Conservation (phyloP, 2,797 vertebrate species). For the Psittacula derbiana region DNA sequence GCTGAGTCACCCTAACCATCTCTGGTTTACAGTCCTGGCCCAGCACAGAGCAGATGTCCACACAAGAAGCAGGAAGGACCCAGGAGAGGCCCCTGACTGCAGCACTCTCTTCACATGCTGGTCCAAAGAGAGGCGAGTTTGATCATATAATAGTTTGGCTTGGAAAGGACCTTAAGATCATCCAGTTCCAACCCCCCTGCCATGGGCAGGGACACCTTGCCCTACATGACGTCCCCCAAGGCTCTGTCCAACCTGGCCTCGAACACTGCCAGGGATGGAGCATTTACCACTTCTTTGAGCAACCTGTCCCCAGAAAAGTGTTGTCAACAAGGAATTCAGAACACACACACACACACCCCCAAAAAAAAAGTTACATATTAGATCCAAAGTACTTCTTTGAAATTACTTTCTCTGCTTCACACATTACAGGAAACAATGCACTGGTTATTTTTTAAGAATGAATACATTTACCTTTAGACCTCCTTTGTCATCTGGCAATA, state of each 20-base stretch:
- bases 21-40: neutral
- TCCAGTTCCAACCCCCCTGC: neutral
- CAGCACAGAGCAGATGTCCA: neutral
- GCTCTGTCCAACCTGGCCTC: neutral
- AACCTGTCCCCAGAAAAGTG: neutral
- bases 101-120: neutral
- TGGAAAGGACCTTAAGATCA: neutral
- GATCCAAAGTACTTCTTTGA: neutral
- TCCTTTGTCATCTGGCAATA: conserved; percentile 90
- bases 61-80: neutral
- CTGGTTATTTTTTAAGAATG: neutral
- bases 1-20: neutral
- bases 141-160: neutral
- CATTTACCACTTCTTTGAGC: neutral
- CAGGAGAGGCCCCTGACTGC: neutral
- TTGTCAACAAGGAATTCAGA: neutral
- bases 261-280: neutral
- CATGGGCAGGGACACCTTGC: no score
- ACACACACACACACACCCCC: neutral
- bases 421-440: neutral
- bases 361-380: neutral
- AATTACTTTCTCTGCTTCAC: neutral
- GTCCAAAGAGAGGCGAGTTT: neutral
- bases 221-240: neutral
- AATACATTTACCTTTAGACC: conserved; percentile 87